A percentile compares a stretch with the other conserved stretches of the same genome.
These are phyloP conservation scores for Oreotrochilus melanogaster DNA, from an alignment of 2,113 vertebrate species.

Conservation along the genomic window DNA sequence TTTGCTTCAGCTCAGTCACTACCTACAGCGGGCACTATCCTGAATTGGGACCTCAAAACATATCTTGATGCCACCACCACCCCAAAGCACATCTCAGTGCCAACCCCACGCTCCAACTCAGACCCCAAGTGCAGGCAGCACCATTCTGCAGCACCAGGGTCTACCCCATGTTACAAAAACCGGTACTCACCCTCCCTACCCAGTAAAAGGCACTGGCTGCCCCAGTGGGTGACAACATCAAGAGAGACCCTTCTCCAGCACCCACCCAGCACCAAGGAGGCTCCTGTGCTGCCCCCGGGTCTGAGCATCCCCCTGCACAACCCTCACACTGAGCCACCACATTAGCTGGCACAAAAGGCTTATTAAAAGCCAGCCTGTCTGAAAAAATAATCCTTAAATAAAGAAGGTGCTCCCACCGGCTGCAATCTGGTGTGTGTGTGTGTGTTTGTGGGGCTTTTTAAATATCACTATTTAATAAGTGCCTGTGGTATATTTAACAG, in stretches of 20 bases:
- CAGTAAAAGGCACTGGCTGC: neutral
- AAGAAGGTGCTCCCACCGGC: neutral
- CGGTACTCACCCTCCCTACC: neutral
- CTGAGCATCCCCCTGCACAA: neutral
- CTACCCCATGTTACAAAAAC: neutral
- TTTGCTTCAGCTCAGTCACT: neutral
- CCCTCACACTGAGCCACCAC: neutral
- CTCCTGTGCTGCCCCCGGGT: neutral
- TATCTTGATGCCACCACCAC: neutral
- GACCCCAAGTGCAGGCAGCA: accelerated
- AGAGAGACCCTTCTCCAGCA: neutral
- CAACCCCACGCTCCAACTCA: accelerated
- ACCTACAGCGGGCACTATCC: neutral
- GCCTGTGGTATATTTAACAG: constrained; percentile 48
- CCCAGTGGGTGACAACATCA: neutral
- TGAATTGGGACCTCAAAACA: accelerated
- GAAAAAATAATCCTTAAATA: constrained; percentile 36
- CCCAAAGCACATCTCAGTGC: accelerated
- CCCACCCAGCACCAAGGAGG: neutral
- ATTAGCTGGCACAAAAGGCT: neutral
- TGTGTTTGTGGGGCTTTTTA: neutral
- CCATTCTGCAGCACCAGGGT: neutral
- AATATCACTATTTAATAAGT: constrained; percentile 31
- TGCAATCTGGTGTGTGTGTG: neutral
- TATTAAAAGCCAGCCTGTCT: constrained; percentile 53